These are phyloP conservation scores for Pachyramphus minor DNA, from an alignment of 2,113 vertebrate genomes.

Conservation along the genomic window DNA sequence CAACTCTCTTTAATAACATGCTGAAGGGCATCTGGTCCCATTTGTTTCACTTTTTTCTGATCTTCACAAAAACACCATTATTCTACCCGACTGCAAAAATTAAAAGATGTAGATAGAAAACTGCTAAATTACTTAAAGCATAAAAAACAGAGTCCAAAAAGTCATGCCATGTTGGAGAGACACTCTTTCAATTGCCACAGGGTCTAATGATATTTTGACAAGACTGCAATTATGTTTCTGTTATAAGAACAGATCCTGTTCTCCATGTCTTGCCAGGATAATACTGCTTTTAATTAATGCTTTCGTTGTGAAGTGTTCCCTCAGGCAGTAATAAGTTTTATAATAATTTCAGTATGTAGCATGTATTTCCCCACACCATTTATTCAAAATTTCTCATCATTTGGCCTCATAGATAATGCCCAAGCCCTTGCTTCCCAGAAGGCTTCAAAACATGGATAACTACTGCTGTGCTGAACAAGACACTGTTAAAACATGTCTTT, in stretches of 20 bases:
- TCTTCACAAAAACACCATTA: neutral
- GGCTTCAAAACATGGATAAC: neutral
- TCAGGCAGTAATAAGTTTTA: constrained; percentile 42
- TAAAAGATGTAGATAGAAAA: neutral
- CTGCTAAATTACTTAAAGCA: neutral
- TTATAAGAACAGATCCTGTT: constrained; percentile 48
- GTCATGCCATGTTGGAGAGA: neutral
- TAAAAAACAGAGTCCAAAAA: neutral
- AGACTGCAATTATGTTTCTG: constrained; percentile 42
- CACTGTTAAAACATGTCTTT: neutral
- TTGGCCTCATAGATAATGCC: neutral
- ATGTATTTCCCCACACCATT: constrained; percentile 6
- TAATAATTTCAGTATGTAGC: constrained; percentile 39
- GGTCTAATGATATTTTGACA: constrained; percentile 61
- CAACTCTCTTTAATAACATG: neutral
- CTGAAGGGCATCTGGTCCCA: neutral
- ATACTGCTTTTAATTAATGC: constrained; percentile 55
- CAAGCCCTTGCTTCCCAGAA: neutral
- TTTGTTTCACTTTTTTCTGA: neutral
- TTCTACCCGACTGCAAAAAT: neutral
- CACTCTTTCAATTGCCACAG: neutral
- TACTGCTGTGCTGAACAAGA: neutral
- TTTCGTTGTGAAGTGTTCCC: constrained; percentile 45
- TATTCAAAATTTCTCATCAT: constrained; percentile 31
- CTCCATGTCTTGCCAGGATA: constrained; percentile 2